Base-by-base conservation (phyloP, 2,888 invertebrate genomes). In the Ischnus inquisitorius region DNA sequence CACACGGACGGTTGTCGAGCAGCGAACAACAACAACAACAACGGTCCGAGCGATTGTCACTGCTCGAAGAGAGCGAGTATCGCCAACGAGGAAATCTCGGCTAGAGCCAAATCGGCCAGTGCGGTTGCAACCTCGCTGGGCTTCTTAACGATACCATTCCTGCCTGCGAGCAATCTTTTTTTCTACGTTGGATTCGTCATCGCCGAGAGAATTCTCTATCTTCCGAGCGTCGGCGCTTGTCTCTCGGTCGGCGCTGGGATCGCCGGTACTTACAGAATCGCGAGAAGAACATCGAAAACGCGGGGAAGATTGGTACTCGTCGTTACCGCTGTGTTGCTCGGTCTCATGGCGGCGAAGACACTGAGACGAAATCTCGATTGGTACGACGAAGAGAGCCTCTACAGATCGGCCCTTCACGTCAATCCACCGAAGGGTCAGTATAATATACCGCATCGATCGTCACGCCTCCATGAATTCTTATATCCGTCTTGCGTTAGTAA, bases 111-210 rank as follows among this genome's bases (percentile, higher is more conserved):
- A 88, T 88, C 83, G 3, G 88, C 96, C 83, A 95, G 96, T 94
- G 95, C 96, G 88, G 94, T 96, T 87, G 96, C 97, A 72, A 88
- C 95, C 75, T 93, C 94, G 39, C 88, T 95, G 83, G 94, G 95
- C 65, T 96, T 99, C 92, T 95, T 98, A 92, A 96, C 97, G 88
- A 95, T 99, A 89, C 98, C 99, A 85, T 99, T 99, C 94, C 95
- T 99, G 91, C 99, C 99, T 86, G 99, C 99, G 86, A 97, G 98
- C 90, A 99, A 99, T 95, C 94, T 99, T 90, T 97, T 99, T 94
- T 98, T 99, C 95, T 99, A 99, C 94, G 99, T 99, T 83, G 99
- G 99, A 69, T 99, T 99, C 94, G 99, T 99, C 88, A 97, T 99
- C 78, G 99, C 99, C 82, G 99, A 99, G 94, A 95, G 99, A 87